Base-by-base conservation (phyloP, 2,888 invertebrate genomes). In the Tetrapedia diversipes region DNA sequence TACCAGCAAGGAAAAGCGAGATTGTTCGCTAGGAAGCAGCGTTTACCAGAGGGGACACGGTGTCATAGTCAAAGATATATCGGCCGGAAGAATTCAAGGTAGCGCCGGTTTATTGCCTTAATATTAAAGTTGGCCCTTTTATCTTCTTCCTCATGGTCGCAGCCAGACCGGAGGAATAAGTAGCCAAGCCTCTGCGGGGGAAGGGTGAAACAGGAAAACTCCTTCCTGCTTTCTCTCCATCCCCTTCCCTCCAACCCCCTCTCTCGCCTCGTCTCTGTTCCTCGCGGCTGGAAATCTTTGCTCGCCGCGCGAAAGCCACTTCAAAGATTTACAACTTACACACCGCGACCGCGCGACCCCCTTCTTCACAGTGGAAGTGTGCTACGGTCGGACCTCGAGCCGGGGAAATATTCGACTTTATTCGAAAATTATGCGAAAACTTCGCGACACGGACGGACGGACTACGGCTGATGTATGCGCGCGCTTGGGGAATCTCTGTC, bases 91-190 rank as follows among this genome's bases (percentile, higher is more conserved):
- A 72, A 84, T 82, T 74, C 69, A 68, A 71, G 77, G 67, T 74
- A 77, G 68, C 68, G 79, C 53, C 76, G 77, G 82, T 86, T 87
- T 87, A 87, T 87, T 86, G 82, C 85, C 82, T 87, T 85, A 86
- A 87, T 87, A 87, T 87, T 83, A 86, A 88, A 86, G 79, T 86
- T 87, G 73, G 67, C 71, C 72, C 79, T 83, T 86, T 82, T 78
- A 79, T 82, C 75, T 76, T 77, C 65, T 75, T 70, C 74, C 41
- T 29, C 37, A 41, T 34, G 51, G 77, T 11, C 24, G 59, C 14
- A 19, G 39, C 19, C 56, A 8, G 51, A 41, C n/a, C n/a, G 60
- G 10, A 45, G 69, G 56, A 61, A 63, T 43, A 59, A 64, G 54
- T 39, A 24, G 24, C 32, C 6, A 19, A 60, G 14, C n/a, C 22